phyloP scores from a whole-genome alignment of 2,888 invertebrate genomes.

The Allolobophora icterica region DNA sequence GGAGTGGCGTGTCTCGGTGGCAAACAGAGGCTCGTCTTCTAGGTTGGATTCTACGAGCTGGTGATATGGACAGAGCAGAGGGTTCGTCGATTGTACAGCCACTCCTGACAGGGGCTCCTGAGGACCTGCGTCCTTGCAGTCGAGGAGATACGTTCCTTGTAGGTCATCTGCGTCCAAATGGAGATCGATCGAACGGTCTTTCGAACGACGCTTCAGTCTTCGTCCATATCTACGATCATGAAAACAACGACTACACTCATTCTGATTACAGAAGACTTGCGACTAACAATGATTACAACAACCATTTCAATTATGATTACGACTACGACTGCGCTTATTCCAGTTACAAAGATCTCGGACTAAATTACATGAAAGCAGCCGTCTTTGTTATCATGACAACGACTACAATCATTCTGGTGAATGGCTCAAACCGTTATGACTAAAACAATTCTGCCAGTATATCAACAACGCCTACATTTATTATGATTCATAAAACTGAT shows the following conservation, averaged over 20 bases:
- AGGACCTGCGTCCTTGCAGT: slow-evolving; percentile 22
- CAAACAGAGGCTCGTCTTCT: background rate
- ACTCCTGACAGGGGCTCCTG: background rate
- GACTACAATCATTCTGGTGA: too few relatives aligned
- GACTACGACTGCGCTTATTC: too few relatives aligned
- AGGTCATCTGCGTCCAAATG: background rate
- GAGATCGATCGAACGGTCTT: background rate
- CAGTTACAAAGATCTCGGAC: too few relatives aligned
- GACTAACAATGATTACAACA: too few relatives aligned
- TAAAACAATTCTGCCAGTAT: too few relatives aligned
- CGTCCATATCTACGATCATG: background rate
- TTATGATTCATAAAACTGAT: too few relatives aligned
- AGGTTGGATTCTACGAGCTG: background rate
- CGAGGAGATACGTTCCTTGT: background rate
- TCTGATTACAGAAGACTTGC: background rate
- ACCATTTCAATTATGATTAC: too few relatives aligned
- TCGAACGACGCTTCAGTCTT: background rate
- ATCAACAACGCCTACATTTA: too few relatives aligned
- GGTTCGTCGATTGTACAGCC: background rate
- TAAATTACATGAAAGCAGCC: too few relatives aligned
- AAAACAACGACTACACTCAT: slow-evolving; percentile 13
- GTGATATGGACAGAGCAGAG: slow-evolving; percentile 20
- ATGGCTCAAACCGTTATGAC: too few relatives aligned
- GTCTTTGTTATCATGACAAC: too few relatives aligned
- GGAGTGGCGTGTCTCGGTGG: background rate